Conservation (phyloP, 2,113 vertebrate species). For the Tupaia chinensis region DNA sequence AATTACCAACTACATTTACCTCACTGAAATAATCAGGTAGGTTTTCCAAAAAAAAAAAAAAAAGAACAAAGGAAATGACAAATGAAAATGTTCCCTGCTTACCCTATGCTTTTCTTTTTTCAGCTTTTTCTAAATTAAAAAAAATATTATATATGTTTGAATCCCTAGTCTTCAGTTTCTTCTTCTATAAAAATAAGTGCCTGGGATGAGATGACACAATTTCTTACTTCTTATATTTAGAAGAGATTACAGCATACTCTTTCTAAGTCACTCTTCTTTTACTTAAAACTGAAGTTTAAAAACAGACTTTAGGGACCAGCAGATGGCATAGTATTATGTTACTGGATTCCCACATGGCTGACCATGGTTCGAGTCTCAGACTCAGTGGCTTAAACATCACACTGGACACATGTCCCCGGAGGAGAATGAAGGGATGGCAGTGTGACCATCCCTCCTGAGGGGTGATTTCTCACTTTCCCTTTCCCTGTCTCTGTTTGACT, state of each 20-base stretch:
- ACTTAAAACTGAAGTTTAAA: neutral
- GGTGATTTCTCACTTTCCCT: no score
- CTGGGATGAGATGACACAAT: neutral
- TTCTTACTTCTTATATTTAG: neutral
- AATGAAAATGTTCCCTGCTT: neutral
- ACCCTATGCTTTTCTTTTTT: neutral
- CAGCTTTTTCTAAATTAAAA: neutral
- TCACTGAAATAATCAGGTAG: neutral
- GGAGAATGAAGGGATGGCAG: no score
- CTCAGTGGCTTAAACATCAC: no score
- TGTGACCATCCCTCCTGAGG: no score
- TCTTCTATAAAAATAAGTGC: neutral
- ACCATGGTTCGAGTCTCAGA: no score
- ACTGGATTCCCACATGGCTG: no score
- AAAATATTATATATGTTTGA: no score
- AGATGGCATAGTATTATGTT: no score
- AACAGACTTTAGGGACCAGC: neutral
- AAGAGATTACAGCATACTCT: neutral
- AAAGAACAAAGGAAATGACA: neutral
- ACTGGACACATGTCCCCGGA: no score
- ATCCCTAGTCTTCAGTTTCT: neutral
- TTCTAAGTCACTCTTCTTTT: slow-evolving; percentile 16
- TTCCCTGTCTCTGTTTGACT: no score
- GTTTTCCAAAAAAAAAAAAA: neutral
- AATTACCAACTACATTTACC: neutral